Evolutionary conservation across 1,140 invertebrate genomes (phyloP).

Genomic region (Ericerus pela): DNA sequence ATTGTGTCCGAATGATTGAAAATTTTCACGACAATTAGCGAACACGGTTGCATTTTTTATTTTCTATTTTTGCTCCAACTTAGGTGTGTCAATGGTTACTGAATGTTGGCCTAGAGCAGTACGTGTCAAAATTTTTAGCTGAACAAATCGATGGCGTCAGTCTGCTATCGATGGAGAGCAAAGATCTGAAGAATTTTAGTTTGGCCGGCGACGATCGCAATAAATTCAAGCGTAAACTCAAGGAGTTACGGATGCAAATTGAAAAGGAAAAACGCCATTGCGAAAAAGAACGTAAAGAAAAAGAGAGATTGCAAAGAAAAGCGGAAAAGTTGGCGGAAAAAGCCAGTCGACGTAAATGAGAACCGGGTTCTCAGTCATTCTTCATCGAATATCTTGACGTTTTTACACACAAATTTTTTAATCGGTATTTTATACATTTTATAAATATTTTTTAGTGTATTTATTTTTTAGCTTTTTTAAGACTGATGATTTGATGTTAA

Average conservation of each 20-base stretch:
- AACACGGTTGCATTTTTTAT: too few relatives aligned
- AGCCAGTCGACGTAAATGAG: constrained; percentile 25
- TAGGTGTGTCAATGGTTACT: constrained; percentile 81
- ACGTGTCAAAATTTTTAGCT: constrained; percentile 67
- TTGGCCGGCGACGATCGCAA: constrained; percentile 64
- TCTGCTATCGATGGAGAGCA: constrained; percentile 65
- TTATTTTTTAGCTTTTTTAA: constrained; percentile 1
- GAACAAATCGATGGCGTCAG: constrained; percentile 67
- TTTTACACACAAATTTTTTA: neutral
- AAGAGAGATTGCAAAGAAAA: constrained; percentile 57
- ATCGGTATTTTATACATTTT: neutral
- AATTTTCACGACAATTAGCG: too few relatives aligned
- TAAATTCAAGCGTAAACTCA: constrained; percentile 72
- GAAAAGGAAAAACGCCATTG: constrained; percentile 61
- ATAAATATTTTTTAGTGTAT: neutral
- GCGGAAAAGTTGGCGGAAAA: constrained; percentile 65
- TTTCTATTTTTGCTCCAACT: constrained; percentile 8
- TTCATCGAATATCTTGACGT: neutral
- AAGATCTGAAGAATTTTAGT: constrained; percentile 73
- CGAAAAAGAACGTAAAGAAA: constrained; percentile 60
- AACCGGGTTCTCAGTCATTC: neutral
- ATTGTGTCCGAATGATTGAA: neutral
- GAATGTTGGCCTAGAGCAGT: constrained; percentile 61
- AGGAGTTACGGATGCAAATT: constrained; percentile 56
- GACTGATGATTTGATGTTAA: constrained; percentile 5